Evolutionary conservation across 2,888 invertebrate genomes (phyloP), one percentile per base, ranked within the genome.

Genomic region (Parnassius glacialis): DNA sequence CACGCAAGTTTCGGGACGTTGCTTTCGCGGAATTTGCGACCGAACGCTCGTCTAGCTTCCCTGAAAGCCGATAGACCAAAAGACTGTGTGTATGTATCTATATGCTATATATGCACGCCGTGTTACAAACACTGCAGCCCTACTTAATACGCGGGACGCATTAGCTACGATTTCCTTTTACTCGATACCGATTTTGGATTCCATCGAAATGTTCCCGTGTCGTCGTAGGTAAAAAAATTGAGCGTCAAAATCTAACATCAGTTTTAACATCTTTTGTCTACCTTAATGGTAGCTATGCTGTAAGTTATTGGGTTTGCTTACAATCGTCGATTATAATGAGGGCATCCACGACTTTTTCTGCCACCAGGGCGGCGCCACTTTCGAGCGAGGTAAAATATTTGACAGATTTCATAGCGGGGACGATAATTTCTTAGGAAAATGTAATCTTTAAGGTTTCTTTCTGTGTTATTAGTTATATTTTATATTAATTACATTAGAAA

Each of bases 21-120:
- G 13, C 13, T 81, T 62, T 82, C 83, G 73, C 66, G 70, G 84
- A 83, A 81, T 74, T 68, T 57, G 70, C 58, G 63, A 52, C 9
- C 61, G 47, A 61, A 47, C 42, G 59, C 59, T 55, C 56, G 63
- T 63, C 63, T 63, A 63, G 63, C 42, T 56, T 63, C 58, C 44
- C 63, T 63, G 59, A 59, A 63, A 56, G 42, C 59, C 47, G 48
- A 57, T 62, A 62, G 58, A 59, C 51, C 42, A 51, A 52, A 50
- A 51, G 47, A 45, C 56, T 34, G 48, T 7, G 7, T 13, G 34
- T 42, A 43, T 12, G 44, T 52, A 52, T 34, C 43, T 48, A 62
- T 62, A 43, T 42, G 43, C 41, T 52, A 52, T 34, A 52, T 48
- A 57, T 62, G 48, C 47, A 48, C 41, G 50, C 53, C 61, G 34